Evolutionary conservation across 2,888 invertebrate species (phyloP).

Genomic region (Noctua janthina): DNA sequence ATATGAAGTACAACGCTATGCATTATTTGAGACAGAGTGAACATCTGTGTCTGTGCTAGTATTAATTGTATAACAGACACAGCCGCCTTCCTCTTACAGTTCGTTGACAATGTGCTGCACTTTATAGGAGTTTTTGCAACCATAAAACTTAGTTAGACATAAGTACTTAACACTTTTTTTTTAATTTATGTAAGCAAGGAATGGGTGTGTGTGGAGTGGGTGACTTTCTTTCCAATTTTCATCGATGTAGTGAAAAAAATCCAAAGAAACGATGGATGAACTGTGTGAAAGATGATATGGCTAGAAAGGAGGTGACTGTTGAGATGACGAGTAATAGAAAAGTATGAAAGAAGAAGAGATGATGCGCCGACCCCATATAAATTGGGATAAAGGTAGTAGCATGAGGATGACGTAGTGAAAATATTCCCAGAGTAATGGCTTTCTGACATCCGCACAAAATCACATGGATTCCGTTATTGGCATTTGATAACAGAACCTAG

Average conservation of each 20-base stretch:
- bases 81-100: too few relatives aligned
- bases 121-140: too few relatives aligned
- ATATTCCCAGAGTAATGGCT: not conserved
- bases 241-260: not conserved
- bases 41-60: too few relatives aligned
- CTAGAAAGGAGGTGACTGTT: not conserved
- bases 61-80: too few relatives aligned
- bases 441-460: not conserved
- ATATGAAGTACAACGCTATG: too few relatives aligned
- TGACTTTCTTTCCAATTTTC: not conserved
- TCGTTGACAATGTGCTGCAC: too few relatives aligned
- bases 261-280: not conserved
- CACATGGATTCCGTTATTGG: not conserved
- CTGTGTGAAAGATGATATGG: not conserved
- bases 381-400: not conserved
- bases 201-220: too few relatives aligned
- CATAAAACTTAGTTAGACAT: too few relatives aligned
- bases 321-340: not conserved
- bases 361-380: too few relatives aligned
- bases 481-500: not conserved
- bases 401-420: not conserved
- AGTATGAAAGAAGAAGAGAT: not conserved
- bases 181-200: too few relatives aligned
- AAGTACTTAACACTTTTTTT: too few relatives aligned
- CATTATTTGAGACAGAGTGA: too few relatives aligned